These are phyloP conservation scores for Dermolepida albohirtum DNA, from an alignment of 2,888 invertebrate genomes.

Conservation along the genomic window DNA sequence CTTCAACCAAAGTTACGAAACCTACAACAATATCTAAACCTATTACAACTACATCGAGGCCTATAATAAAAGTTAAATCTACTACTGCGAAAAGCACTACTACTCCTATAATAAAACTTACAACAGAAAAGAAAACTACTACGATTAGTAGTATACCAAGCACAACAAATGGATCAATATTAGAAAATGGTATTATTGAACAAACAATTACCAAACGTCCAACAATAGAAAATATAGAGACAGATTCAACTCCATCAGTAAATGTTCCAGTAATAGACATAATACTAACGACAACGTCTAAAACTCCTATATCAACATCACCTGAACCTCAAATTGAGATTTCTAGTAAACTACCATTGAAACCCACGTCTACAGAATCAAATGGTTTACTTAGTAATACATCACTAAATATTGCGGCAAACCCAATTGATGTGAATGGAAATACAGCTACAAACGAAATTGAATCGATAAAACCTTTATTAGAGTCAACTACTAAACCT, in stretches of 20 bases:
- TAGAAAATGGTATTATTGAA: conserved; percentile 33
- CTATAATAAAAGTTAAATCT: conserved; percentile 44
- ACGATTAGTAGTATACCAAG: conserved; percentile 42
- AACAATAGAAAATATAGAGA: conserved; percentile 14
- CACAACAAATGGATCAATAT: conserved; percentile 34
- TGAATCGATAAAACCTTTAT: conserved; percentile 51
- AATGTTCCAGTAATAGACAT: conserved; percentile 11
- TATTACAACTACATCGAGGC: conserved; percentile 53
- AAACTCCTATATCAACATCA: not conserved
- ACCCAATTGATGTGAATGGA: conserved; percentile 53
- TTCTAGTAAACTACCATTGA: conserved; percentile 49
- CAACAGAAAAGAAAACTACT: conserved; percentile 42
- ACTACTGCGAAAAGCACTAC: conserved; percentile 47
- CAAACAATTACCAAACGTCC: conserved; percentile 2
- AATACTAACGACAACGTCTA: conserved; percentile 3
- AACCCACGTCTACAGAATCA: conserved; percentile 50
- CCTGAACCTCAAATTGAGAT: conserved; percentile 48
- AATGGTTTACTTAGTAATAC: conserved; percentile 50
- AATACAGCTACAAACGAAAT: conserved; percentile 59
- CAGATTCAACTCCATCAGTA: not conserved
- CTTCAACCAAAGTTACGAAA: conserved; percentile 49
- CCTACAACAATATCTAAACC: conserved; percentile 54
- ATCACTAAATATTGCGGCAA: conserved; percentile 50
- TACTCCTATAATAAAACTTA: conserved; percentile 47
- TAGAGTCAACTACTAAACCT: conserved; percentile 44